Percentiles rank a stretch among this genome's conserved stretches.
Conservation (phyloP, 37 sponge, comb jelly and placozoan species). For the Ephydatia muelleri region DNA sequence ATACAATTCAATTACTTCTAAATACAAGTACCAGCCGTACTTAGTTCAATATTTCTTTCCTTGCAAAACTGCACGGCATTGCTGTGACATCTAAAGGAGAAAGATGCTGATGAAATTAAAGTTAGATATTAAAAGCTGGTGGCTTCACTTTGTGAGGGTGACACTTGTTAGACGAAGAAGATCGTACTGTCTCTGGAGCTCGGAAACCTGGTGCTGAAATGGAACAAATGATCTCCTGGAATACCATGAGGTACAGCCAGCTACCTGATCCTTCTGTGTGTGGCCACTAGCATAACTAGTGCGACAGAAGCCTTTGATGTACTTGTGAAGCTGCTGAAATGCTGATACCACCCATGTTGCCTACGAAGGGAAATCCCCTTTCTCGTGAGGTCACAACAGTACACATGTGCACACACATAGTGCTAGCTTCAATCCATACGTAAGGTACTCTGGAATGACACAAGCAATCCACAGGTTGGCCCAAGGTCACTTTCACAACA, state of each 20-base stretch:
- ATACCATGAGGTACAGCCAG: background rate
- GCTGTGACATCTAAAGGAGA: conserved; percentile 34
- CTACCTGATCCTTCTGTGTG: conserved; percentile 67
- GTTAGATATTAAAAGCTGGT: background rate
- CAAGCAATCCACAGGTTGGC: too few species aligned
- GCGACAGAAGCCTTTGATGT: conserved; percentile 64
- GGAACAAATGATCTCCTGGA: background rate
- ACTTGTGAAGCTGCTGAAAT: conserved; percentile 62
- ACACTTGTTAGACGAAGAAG: conserved; percentile 44
- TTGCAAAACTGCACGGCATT: conserved; percentile 28
- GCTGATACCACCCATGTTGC: conserved; percentile 73
- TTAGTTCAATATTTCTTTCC: conserved; percentile 6
- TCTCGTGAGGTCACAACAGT: background rate
- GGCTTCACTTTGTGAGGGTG: conserved; percentile 40
- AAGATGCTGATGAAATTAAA: background rate
- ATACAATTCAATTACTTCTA: too few species aligned
- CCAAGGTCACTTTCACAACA: too few species aligned
- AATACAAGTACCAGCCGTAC: background rate
- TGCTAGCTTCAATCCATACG: too few species aligned
- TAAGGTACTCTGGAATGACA: too few species aligned
- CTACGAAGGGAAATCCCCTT: conserved; percentile 23
- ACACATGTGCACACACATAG: background rate
- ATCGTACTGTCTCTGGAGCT: conserved; percentile 74
- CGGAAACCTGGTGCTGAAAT: conserved; percentile 68
- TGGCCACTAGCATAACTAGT: too few species aligned